Conservation (phyloP, 2,888 invertebrate species). For the Eupithecia abbreviata region DNA sequence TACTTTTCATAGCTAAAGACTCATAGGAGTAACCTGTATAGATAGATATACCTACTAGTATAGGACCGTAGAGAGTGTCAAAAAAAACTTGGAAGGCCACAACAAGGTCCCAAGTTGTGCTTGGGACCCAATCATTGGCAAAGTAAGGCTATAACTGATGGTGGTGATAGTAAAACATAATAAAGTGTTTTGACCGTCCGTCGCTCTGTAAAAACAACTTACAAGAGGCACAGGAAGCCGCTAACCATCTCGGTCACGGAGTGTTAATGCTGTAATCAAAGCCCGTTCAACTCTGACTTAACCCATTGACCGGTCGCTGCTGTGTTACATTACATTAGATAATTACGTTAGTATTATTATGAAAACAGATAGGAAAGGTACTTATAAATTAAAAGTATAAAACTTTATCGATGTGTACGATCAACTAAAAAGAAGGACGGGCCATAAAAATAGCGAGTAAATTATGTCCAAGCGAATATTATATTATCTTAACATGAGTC, state of each 20-base stretch:
- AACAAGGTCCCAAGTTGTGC: neutral
- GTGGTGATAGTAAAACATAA: neutral
- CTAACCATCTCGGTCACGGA: slow-evolving; percentile 68
- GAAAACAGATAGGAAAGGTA: neutral
- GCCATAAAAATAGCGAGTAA: neutral
- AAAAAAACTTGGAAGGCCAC: neutral
- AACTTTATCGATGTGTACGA: neutral
- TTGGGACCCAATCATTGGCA: neutral
- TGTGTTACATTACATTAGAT: slow-evolving; percentile 7
- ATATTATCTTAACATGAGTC: neutral
- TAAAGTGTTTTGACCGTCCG: neutral
- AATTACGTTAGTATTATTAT: neutral
- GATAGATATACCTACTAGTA: too few species aligned
- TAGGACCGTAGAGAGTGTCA: neutral
- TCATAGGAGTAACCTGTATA: too few species aligned
- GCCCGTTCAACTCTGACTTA: slow-evolving; percentile 65
- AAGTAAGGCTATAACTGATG: neutral
- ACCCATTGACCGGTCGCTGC: slow-evolving; percentile 42
- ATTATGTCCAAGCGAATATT: neutral
- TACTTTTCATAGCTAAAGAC: too few species aligned
- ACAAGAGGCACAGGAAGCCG: slow-evolving; percentile 74
- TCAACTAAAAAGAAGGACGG: neutral
- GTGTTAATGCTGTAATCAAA: slow-evolving; percentile 76
- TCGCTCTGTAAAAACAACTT: slow-evolving; percentile 36
- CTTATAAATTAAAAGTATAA: too few species aligned